Conservation (phyloP, 1,140 invertebrate genomes). For the Drosophila athabasca region DNA sequence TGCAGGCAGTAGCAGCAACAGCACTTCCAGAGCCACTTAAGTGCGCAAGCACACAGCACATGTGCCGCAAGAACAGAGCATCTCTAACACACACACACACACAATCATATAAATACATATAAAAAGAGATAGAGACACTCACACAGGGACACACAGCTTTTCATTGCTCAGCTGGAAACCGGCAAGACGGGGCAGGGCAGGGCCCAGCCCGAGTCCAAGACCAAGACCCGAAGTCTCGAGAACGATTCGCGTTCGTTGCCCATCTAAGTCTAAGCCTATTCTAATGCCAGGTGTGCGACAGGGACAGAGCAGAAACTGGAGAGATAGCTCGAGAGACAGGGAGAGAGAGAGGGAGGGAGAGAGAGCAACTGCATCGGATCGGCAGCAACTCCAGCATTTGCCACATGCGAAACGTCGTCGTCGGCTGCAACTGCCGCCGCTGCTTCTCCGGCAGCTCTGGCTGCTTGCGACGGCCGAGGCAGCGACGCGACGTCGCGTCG, state of each 20-base stretch:
- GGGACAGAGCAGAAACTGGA: slow-evolving; percentile 7
- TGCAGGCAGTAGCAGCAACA: slow-evolving; percentile 57
- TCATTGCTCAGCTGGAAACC: slow-evolving; percentile 56
- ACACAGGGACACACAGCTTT: slow-evolving; percentile 25
- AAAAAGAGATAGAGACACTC: slow-evolving; percentile 21
- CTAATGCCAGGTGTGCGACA: slow-evolving; percentile 66
- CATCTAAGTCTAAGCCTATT: slow-evolving; percentile 78
- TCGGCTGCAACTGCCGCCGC: slow-evolving; percentile 45
- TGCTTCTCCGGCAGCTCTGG: slow-evolving; percentile 41
- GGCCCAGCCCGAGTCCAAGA: slow-evolving; percentile 38
- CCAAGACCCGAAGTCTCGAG: slow-evolving; percentile 49
- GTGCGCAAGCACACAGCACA: slow-evolving; percentile 51
- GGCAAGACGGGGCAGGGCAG: slow-evolving; percentile 66
- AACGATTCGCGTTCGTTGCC: slow-evolving; percentile 58
- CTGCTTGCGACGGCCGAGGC: slow-evolving; percentile 34
- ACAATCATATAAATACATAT: slow-evolving; percentile 20
- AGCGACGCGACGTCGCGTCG: slow-evolving; percentile 47
- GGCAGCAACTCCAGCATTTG: slow-evolving; percentile 63
- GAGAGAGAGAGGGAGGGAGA: slow-evolving; percentile 26
- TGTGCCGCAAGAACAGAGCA: slow-evolving; percentile 72
- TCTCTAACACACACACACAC: slow-evolving; percentile 55
- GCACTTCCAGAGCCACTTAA: slow-evolving; percentile 69
- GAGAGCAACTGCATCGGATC: slow-evolving; percentile 35
- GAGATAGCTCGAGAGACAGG: slow-evolving; percentile 4
- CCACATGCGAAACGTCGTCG: slow-evolving; percentile 69